Evolutionary conservation across 2,888 invertebrate genomes (phyloP).

Genomic region (Thymelicus lineola): DNA sequence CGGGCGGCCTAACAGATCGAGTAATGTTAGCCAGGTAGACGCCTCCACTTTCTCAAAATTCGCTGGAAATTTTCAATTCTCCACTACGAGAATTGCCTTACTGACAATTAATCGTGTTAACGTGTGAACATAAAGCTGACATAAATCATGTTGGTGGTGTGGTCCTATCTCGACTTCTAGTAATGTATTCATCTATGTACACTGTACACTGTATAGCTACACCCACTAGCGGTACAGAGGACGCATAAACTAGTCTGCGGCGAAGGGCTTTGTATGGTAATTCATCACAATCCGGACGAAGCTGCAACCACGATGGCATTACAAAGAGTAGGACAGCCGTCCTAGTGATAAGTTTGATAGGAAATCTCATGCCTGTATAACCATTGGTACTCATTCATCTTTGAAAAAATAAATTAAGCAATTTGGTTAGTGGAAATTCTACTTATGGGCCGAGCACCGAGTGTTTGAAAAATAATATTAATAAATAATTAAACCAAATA

Average conservation of each 20-base stretch:
- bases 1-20: too few species aligned
- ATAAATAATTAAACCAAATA: too few species aligned
- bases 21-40: too few species aligned
- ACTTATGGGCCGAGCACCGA: too few species aligned
- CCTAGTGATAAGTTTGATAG: too few species aligned
- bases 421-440: too few species aligned
- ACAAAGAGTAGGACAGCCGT: conserved; percentile 2
- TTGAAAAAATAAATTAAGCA: too few species aligned
- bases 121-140: not conserved
- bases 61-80: too few species aligned
- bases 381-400: too few species aligned
- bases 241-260: conserved; percentile 18
- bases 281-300: conserved; percentile 22
- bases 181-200: conserved; percentile 11
- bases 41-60: too few species aligned
- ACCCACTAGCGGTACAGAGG: conserved; percentile 18
- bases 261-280: conserved; percentile 24
- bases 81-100: not conserved
- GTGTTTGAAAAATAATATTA: too few species aligned
- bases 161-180: conserved; percentile 4
- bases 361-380: too few species aligned
- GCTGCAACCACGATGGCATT: conserved; percentile 4
- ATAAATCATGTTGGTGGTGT: conserved; percentile 4
- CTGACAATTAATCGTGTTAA: not conserved
- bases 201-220: not conserved